Percentiles rank a stretch among this genome's conserved stretches.
These are phyloP conservation scores for Danionella dracula DNA, from an alignment of 2,797 vertebrate species.

Conservation along the genomic window DNA sequence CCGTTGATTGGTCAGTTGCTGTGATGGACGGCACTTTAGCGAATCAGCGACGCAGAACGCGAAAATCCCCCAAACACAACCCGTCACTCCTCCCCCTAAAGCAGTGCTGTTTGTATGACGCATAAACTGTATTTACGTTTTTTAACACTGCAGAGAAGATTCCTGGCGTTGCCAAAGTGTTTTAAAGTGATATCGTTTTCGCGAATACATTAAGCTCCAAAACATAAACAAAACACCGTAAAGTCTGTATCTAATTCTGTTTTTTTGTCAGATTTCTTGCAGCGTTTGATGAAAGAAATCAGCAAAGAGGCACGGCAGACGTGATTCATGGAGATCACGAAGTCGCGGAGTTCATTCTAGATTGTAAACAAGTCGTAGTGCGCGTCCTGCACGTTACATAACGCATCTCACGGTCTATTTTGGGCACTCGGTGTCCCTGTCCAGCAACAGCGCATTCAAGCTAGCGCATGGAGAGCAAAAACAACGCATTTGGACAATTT, in stretches of 20 bases:
- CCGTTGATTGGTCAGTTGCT: conserved; percentile 68
- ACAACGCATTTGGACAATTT: not conserved
- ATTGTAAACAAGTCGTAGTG: conserved; percentile 31
- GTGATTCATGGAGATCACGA: not conserved
- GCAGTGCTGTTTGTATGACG: conserved; percentile 49
- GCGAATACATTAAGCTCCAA: too few relatives aligned
- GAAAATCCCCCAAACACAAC: conserved; percentile 24
- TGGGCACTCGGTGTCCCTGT: conserved; percentile 30
- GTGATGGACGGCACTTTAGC: conserved; percentile 53
- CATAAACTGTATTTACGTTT: conserved; percentile 21
- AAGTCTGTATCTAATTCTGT: too few relatives aligned
- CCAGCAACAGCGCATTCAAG: conserved; percentile 15
- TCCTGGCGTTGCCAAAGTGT: too few relatives aligned
- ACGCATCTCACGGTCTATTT: conserved; percentile 26
- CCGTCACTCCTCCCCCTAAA: conserved; percentile 66
- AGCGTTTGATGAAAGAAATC: too few relatives aligned
- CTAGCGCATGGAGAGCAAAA: not conserved
- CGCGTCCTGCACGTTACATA: conserved; percentile 37
- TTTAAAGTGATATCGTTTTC: too few relatives aligned
- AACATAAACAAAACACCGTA: too few relatives aligned
- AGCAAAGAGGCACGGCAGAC: too few relatives aligned
- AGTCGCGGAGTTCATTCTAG: conserved; percentile 2
- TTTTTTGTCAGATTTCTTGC: too few relatives aligned
- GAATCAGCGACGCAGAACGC: not conserved
- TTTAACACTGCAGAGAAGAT: too few relatives aligned